Conservation (phyloP, 2,113 vertebrate genomes). For the Oncorhynchus gorbuscha region DNA sequence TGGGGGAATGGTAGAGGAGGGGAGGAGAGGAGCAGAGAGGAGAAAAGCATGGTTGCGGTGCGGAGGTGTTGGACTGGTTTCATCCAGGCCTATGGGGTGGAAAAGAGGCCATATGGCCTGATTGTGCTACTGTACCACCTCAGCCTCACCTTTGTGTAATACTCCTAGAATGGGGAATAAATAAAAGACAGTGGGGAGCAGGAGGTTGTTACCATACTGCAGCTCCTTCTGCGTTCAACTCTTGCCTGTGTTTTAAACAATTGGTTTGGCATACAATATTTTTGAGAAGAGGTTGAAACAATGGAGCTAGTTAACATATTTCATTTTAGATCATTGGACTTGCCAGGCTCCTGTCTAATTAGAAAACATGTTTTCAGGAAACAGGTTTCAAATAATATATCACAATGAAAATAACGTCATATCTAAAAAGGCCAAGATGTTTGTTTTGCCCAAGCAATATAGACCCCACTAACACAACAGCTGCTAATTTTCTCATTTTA, state of each 20-base stretch:
- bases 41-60: neutral
- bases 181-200: conserved; percentile 20
- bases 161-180: conserved; percentile 32
- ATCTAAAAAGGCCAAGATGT: neutral
- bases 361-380: neutral
- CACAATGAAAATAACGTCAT: neutral
- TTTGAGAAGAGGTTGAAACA: neutral
- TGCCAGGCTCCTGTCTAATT: conserved; percentile 1
- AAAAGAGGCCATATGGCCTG: conserved; percentile 52
- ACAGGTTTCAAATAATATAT: conserved; percentile 1
- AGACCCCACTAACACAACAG: too few relatives aligned
- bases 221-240: neutral
- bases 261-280: neutral
- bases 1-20: neutral
- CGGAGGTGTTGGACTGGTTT: neutral
- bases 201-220: neutral
- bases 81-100: conserved; percentile 34
- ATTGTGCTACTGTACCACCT: conserved; percentile 41
- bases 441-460: neutral
- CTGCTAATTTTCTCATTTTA: too few relatives aligned
- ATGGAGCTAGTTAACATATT: conserved; percentile 11
- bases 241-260: conserved; percentile 2
- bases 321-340: neutral
- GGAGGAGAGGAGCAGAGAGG: neutral
- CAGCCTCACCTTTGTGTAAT: conserved; percentile 44